phyloP scores from a whole-genome alignment of 2,113 vertebrate species.

The Nerophis lumbriciformis region DNA sequence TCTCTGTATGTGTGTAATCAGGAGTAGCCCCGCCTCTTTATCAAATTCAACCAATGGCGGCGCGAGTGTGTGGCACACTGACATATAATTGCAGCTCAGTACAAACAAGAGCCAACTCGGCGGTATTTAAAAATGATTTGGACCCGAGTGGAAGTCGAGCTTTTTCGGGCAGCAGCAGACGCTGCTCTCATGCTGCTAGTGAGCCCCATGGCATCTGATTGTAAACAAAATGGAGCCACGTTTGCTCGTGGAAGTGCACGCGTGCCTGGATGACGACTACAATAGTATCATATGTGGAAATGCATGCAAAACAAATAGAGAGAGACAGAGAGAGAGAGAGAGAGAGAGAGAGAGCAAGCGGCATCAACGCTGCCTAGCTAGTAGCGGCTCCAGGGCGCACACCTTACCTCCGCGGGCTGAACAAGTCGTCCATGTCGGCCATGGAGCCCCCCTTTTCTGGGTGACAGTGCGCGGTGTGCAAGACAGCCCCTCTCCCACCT shows the following conservation, averaged over 20 bases:
- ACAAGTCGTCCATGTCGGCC: slow-evolving; percentile 90
- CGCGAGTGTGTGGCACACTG: slow-evolving; percentile 66
- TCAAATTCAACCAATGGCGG: slow-evolving; percentile 77
- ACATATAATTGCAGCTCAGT: slow-evolving; percentile 62
- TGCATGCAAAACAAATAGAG: background rate
- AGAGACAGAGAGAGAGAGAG: slow-evolving; percentile 23
- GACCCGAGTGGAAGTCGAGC: background rate
- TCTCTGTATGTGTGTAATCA: slow-evolving; percentile 54
- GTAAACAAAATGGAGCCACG: slow-evolving; percentile 72
- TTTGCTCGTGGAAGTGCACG: slow-evolving; percentile 9
- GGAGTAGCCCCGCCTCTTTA: slow-evolving; percentile 72
- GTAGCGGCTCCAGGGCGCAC: slow-evolving; percentile 32
- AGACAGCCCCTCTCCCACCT: slow-evolving; percentile 61
- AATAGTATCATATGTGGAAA: slow-evolving; percentile 21
- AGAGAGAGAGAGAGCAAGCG: slow-evolving; percentile 22
- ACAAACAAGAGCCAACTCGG: slow-evolving; percentile 56
- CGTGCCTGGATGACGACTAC: background rate
- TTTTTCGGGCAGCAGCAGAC: slow-evolving; percentile 16
- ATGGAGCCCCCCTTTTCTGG: slow-evolving; percentile 66
- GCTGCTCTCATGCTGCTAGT: background rate
- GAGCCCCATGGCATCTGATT: slow-evolving; percentile 60
- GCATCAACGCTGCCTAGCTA: slow-evolving; percentile 25
- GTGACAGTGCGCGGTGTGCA: slow-evolving; percentile 52
- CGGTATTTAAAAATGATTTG: slow-evolving; percentile 9
- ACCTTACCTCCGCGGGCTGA: slow-evolving; percentile 96